Evolutionary conservation across 2,797 vertebrate species (phyloP), one percentile per base, ranked within the genome.

Genomic region (Enteromius anoplus): DNA sequence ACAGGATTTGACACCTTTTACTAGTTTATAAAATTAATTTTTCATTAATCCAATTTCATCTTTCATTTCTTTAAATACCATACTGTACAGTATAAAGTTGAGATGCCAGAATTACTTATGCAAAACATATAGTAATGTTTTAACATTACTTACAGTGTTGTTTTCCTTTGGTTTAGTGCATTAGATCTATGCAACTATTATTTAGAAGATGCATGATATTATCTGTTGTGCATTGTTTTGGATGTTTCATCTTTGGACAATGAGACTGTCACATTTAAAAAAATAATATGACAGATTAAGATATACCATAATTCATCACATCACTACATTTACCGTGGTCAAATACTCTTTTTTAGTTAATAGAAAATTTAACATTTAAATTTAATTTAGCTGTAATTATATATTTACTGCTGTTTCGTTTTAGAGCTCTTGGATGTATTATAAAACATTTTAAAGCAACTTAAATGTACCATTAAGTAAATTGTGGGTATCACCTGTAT

Each of bases 371-470:
- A 45, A 45, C 42, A 45, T 11, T 23, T 60, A 23, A 60, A 60
- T 60, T 12, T 4, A 26, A 45, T 45, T 29, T 77, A 64, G 26
- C 26, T 47, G 19, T n/a, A 40, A 19, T 64, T 17, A 32, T 8
- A 21, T 45, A 62, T n/a, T 64, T 29, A n/a, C 40, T 32, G 10
- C 40, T 49, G 32, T 68, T 23, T 34, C 23, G 40, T 68, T 69
- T 76, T 40, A 40, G 72, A 58, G 51, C 73, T 77, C 40, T 83
- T 49, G 9, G 29, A 47, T 64, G 55, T 64, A 51, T 51, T 1
- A 51, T 51, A 49, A 62, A 64, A 45, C 37, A 60, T 78, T 32
- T 34, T 64, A 32, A 53, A 53, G 17, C 9, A 65, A 23, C 32
- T 82, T 21, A n/a, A 66, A 75, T 53, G 3, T 69, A 42, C 32